A percentile compares a stretch with the other conserved stretches of the same genome.
phyloP scores from a whole-genome alignment of 2,797 vertebrate species.

The Rachycentron canadum region DNA sequence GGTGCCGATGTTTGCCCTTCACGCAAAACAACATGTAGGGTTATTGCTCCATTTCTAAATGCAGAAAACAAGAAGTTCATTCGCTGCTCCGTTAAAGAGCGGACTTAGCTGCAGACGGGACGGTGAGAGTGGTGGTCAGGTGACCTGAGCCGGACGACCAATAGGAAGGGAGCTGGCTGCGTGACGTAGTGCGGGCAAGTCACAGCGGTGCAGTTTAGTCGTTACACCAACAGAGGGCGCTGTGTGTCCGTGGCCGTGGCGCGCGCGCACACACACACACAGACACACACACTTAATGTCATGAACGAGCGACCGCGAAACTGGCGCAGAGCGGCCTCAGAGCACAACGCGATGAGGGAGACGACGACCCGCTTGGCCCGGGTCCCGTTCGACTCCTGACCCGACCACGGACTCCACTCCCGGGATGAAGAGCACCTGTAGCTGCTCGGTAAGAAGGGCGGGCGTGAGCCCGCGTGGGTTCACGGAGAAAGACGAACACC shows the following conservation, averaged over 20 bases:
- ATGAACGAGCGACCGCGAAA: no score
- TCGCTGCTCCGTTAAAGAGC: no score
- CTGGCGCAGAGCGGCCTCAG: no score
- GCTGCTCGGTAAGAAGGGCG: neutral
- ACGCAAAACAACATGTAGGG: rapidly evolving
- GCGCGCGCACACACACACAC: no score
- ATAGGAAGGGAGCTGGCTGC: neutral
- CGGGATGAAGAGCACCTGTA: neutral
- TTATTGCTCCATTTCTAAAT: neutral
- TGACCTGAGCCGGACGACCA: slow-evolving; percentile 41
- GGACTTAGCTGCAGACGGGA: neutral
- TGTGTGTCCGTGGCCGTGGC: rapidly evolving
- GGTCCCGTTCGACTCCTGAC: slow-evolving; percentile 13
- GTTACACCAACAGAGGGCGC: neutral
- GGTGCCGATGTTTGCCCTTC: rapidly evolving
- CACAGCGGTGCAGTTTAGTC: neutral
- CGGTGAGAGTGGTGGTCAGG: slow-evolving; percentile 27
- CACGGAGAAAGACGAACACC: neutral
- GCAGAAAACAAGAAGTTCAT: rapidly evolving
- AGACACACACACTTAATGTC: neutral
- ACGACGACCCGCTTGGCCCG: no score
- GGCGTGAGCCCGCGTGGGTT: no score
- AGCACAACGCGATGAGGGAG: no score
- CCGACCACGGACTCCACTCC: neutral
- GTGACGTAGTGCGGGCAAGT: neutral